These are phyloP conservation scores for Bovichtus diacanthus DNA, from an alignment of 2,797 vertebrate species.

Conservation along the genomic window DNA sequence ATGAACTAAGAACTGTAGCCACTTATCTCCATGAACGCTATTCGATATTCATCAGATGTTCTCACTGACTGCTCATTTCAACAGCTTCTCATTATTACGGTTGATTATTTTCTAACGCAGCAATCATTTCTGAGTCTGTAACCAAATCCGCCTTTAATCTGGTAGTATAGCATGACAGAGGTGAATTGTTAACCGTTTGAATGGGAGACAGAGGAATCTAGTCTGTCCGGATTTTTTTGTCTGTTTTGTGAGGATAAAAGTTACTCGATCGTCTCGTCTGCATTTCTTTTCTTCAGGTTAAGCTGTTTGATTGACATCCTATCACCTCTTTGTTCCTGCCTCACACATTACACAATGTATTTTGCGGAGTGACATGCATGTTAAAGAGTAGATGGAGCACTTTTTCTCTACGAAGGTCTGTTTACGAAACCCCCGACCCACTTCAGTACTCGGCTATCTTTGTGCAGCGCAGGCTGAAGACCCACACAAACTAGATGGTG, in stretches of 20 bases:
- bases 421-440: slow-evolving; percentile 9
- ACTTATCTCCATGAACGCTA: slow-evolving; percentile 46
- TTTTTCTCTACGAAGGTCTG: slow-evolving; percentile 1
- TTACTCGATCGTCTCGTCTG: neutral
- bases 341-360: slow-evolving; percentile 9
- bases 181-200: slow-evolving; percentile 31
- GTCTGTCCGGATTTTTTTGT: slow-evolving; percentile 59
- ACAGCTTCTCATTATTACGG: slow-evolving; percentile 77
- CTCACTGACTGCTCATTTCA: slow-evolving; percentile 69
- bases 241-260: neutral
- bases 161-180: slow-evolving; percentile 27
- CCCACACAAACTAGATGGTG: slow-evolving; percentile 55
- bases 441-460: slow-evolving; percentile 6
- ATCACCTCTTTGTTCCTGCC: neutral
- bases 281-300: neutral
- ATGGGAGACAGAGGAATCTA: slow-evolving; percentile 55
- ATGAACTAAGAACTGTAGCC: slow-evolving; percentile 41
- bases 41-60: slow-evolving; percentile 45
- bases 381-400: neutral
- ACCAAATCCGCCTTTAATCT: slow-evolving; percentile 64
- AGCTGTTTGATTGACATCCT: slow-evolving; percentile 10
- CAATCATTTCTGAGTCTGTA: slow-evolving; percentile 60
- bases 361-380: neutral
- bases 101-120: slow-evolving; percentile 65
- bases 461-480: slow-evolving; percentile 32